Base-by-base conservation (phyloP, 2,797 vertebrate genomes). In the Limnodromus scolopaceus region DNA sequence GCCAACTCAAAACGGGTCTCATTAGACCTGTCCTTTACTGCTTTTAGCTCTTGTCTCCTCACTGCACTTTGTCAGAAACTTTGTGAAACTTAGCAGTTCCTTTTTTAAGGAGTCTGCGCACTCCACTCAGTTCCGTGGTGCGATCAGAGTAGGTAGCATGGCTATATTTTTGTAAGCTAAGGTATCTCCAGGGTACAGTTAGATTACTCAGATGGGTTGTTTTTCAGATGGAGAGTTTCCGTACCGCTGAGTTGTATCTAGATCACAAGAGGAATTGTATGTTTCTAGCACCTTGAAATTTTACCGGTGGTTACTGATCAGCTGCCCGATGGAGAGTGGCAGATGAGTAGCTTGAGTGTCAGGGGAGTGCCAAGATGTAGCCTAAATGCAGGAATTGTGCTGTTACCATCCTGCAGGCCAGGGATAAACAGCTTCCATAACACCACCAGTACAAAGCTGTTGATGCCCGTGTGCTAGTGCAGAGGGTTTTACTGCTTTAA, bases 131-230 rank as follows among this genome's bases (percentile, higher is more conserved):
- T n/a, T 70, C 22, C 27, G 49, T 43, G 36, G 8, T 23, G 13
- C 2, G 0, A 68, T 89, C 63, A 32, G 38, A 45, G 51, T 11
- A 16, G 27, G 60, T 32, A 30, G 18, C 1, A 0, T 11, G 23
- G 24, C 5, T 27, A 0, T 63, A 10, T 57, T 32, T 71, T 39
- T n/a, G 24, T 39, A 65, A 87, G 38, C 41, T 72, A 1, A 5
- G 3, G 23, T 53, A 30, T 34, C 61, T 63, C 68, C 18, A 58
- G 55, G 41, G 3, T 39, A 2, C 0, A 1, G 11, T 51, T 12
- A 13, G 9, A 6, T 55, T 20, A 16, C 22, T 84, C 28, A 28
- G 6, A 25, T 39, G 41, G 23, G 71, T 55, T 45, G 9, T 16
- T 65, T n/a, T 79, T 70, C n/a, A 55, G 34, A 9, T 36, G 22